Percentiles rank a stretch among this genome's conserved stretches.
phyloP scores from a whole-genome alignment of 2,888 invertebrate species.

The Oligia fasciuncula region DNA sequence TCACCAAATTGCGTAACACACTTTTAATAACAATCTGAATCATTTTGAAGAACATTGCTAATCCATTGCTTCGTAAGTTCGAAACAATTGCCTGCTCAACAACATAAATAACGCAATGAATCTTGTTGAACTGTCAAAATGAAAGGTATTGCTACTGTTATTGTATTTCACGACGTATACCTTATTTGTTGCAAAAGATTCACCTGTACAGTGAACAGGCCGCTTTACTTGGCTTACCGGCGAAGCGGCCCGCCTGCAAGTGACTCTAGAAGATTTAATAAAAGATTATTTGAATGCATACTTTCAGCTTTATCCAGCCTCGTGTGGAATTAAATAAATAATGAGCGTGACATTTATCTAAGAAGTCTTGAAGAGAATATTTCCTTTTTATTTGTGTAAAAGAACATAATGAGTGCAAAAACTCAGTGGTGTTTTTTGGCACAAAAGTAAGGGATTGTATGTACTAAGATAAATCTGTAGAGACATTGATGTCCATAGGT shows the following conservation, averaged over 20 bases:
- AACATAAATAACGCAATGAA: background rate
- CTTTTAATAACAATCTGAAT: too few relatives aligned
- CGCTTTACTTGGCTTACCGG: slow-evolving; percentile 46
- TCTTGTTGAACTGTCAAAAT: background rate
- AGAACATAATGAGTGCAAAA: too few relatives aligned
- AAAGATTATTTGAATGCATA: slow-evolving; percentile 70
- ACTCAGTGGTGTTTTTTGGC: background rate
- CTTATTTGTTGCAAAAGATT: background rate
- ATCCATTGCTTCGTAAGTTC: background rate
- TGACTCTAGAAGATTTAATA: slow-evolving; percentile 76
- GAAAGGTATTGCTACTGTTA: background rate
- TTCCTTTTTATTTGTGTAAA: background rate
- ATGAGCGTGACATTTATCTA: slow-evolving; percentile 27
- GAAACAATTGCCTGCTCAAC: too few relatives aligned
- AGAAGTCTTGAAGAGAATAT: background rate
- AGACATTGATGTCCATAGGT: too few relatives aligned
- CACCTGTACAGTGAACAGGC: slow-evolving; percentile 50
- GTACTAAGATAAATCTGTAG: background rate
- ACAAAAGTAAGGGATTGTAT: background rate
- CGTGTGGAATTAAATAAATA: slow-evolving; percentile 39
- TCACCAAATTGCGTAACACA: background rate
- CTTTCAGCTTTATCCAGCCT: slow-evolving; percentile 19
- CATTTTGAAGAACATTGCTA: background rate
- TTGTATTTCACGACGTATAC: background rate
- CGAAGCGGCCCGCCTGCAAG: slow-evolving; percentile 63